phyloP scores from a whole-genome alignment of 2,113 vertebrate genomes.

The Daboia siamensis region DNA sequence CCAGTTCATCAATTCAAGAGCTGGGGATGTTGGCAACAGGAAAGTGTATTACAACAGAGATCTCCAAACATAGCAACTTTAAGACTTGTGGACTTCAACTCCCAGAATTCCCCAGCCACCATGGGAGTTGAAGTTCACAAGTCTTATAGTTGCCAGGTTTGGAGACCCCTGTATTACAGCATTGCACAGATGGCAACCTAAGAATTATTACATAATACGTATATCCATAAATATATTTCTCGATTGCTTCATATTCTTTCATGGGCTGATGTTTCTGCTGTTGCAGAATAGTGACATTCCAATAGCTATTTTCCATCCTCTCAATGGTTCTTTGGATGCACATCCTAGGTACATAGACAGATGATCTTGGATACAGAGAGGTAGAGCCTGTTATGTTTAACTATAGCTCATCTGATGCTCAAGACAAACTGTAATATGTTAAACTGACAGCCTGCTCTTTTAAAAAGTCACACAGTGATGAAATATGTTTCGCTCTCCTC shows the following conservation, averaged over 20 bases:
- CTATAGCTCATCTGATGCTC: constrained; percentile 26
- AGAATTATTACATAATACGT: neutral
- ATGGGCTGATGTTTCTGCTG: neutral
- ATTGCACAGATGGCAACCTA: neutral
- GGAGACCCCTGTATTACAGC: neutral
- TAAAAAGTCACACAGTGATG: constrained; percentile 23
- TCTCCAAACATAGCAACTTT: neutral
- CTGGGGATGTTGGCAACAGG: neutral
- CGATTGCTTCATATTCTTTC: neutral
- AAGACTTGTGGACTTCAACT: neutral
- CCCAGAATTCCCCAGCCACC: neutral
- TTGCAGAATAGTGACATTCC: neutral
- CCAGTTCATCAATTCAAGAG: neutral
- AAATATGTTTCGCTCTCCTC: constrained; percentile 10
- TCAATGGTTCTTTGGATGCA: neutral
- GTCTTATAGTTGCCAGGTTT: neutral
- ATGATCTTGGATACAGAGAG: neutral
- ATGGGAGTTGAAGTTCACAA: neutral
- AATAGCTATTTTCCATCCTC: neutral
- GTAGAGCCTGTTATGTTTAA: constrained; percentile 17
- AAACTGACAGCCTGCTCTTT: constrained; percentile 31
- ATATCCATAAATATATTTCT: neutral
- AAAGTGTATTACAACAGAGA: neutral
- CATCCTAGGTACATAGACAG: neutral
- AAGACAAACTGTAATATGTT: constrained; percentile 30